Evolutionary conservation across 2,888 invertebrate genomes (phyloP).

Genomic region (Lasioglossum morio): DNA sequence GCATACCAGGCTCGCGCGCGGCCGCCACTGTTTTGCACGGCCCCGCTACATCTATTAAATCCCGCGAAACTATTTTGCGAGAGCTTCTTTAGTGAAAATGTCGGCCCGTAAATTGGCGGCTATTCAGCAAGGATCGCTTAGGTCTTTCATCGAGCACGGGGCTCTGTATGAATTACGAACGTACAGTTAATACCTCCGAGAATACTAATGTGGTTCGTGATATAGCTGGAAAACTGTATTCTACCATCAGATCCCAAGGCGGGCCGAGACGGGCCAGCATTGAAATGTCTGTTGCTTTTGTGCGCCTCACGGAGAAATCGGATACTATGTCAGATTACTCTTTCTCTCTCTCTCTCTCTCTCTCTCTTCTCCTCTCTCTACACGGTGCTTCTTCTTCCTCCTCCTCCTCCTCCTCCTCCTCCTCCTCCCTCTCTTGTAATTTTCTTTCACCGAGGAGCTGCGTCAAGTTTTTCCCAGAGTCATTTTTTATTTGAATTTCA

Average conservation of each 20-base stretch:
- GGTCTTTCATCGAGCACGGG: slow-evolving; percentile 40
- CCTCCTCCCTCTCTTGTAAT: neutral
- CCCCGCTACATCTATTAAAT: slow-evolving; percentile 39
- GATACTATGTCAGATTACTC: slow-evolving; percentile 20
- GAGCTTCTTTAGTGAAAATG: slow-evolving; percentile 24
- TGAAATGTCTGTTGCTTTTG: slow-evolving; percentile 24
- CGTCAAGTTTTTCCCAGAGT: slow-evolving; percentile 1
- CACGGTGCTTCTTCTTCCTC: neutral
- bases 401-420: neutral
- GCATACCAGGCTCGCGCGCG: neutral
- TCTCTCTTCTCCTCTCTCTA: neutral
- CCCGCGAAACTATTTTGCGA: slow-evolving; percentile 34
- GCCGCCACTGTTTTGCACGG: slow-evolving; percentile 18
- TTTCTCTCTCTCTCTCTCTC: neutral
- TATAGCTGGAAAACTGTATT: slow-evolving; percentile 31
- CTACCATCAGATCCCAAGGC: neutral
- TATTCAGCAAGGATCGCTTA: slow-evolving; percentile 46
- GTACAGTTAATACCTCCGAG: slow-evolving; percentile 35
- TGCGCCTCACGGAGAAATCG: slow-evolving; percentile 23
- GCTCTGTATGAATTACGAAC: slow-evolving; percentile 37
- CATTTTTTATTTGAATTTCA: neutral
- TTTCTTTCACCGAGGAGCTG: neutral
- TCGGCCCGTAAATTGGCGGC: slow-evolving; percentile 37
- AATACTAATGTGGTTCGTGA: slow-evolving; percentile 34
- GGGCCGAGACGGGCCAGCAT: neutral